Conservation (phyloP, 2,113 vertebrate species). For the Pycnonotus jocosus region DNA sequence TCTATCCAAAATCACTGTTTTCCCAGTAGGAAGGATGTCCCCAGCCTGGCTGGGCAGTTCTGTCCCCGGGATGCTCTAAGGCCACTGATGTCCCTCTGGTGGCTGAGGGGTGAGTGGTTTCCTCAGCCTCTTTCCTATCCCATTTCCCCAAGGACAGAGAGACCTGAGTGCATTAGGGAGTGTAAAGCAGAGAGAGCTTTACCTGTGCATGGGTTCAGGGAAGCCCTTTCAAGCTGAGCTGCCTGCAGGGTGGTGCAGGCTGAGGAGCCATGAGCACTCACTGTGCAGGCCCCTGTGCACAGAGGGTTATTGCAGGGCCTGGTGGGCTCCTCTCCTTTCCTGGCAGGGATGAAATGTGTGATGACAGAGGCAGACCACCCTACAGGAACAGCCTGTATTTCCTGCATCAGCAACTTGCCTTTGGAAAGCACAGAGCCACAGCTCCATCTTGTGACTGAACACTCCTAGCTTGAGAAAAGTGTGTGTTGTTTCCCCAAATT, state of each 20-base stretch:
- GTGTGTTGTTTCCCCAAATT: neutral
- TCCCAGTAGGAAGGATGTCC: neutral
- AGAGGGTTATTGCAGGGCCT: neutral
- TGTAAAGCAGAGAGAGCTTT: neutral
- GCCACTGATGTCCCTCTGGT: neutral
- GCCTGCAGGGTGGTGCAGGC: neutral
- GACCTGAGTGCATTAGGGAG: neutral
- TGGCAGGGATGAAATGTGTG: neutral
- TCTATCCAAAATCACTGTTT: neutral
- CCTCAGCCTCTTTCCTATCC: neutral
- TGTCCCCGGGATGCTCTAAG: neutral
- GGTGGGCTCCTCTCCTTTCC: neutral
- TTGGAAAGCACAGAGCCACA: neutral
- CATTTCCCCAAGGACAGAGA: rapidly evolving
- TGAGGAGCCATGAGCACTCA: rapidly evolving
- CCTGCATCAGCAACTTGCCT: rapidly evolving
- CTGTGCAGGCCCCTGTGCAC: neutral
- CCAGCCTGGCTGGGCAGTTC: neutral
- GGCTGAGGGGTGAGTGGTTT: neutral
- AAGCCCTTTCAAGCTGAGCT: neutral
- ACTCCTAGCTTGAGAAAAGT: neutral
- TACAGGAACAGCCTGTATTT: neutral
- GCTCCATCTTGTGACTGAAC: conserved; percentile 7
- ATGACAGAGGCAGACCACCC: neutral
- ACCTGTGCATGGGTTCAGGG: neutral